A percentile compares a stretch with the other conserved stretches of the same genome.
Conservation (phyloP, 2,113 vertebrate genomes). For the Alexandromys fortis region DNA sequence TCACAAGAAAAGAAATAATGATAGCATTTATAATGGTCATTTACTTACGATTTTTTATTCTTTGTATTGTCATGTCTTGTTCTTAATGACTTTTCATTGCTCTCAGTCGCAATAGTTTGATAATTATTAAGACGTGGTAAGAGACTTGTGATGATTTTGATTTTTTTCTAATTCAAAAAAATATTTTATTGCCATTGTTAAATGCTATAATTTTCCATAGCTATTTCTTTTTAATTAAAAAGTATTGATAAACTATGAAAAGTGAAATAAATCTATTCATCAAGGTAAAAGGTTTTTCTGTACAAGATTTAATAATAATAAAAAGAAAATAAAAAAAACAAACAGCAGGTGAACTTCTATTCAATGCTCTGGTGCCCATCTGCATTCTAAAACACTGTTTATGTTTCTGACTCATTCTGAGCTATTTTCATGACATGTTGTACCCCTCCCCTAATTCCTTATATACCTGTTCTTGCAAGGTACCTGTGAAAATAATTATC, state of each 20-base stretch:
- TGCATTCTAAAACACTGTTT: not conserved
- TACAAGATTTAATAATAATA: not conserved
- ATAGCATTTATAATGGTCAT: not conserved
- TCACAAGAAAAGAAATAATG: not conserved
- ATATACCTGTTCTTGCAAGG: not conserved
- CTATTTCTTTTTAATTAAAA: constrained; percentile 19
- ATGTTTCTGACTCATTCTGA: constrained; percentile 8
- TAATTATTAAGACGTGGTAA: constrained; percentile 5
- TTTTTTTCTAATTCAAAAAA: not conserved
- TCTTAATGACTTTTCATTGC: not conserved
- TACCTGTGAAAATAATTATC: not conserved
- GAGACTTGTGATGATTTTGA: not conserved
- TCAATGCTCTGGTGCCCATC: not conserved
- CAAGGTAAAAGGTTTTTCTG: not conserved
- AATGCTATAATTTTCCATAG: not conserved
- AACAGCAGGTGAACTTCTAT: constrained; percentile 10
- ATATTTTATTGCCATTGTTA: constrained; percentile 29
- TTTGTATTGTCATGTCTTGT: not conserved
- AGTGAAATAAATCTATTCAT: constrained; percentile 8
- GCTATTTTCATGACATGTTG: not conserved
- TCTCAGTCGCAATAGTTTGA: not conserved
- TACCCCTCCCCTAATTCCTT: not conserved
- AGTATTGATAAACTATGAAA: constrained; percentile 15
- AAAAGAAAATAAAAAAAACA: not conserved
- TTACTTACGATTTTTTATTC: not conserved